Evolutionary conservation across 35 echinoderm and acorn worm genomes (phyloP).

Genomic region (Ophiothrix spiculata): DNA sequence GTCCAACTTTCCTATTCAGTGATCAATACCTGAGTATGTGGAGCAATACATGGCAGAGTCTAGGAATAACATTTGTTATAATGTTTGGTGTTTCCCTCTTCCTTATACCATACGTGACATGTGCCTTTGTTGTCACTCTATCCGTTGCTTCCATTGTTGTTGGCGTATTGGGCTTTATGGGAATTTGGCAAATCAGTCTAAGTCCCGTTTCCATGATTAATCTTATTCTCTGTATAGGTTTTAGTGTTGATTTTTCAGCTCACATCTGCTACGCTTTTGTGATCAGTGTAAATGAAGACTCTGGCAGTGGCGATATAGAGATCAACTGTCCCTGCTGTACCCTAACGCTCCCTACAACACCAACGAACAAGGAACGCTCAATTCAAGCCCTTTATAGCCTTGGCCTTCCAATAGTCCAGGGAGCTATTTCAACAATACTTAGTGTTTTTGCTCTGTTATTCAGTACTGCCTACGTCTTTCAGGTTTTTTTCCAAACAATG

Average conservation of each 20-base stretch:
- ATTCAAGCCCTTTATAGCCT: conserved; percentile 47
- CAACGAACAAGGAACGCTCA: conserved; percentile 40
- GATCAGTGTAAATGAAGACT: conserved; percentile 20
- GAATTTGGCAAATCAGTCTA: conserved; percentile 55
- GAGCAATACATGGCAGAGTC: conserved; percentile 46
- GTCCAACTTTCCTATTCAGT: conserved; percentile 66
- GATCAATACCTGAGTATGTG: conserved; percentile 66
- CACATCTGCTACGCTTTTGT: conserved; percentile 85
- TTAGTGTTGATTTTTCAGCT: conserved; percentile 87
- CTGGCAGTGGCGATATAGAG: neutral
- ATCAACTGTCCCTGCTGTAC: neutral
- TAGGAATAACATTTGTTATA: conserved; percentile 58
- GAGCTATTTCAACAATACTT: conserved; percentile 52
- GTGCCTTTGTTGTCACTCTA: conserved; percentile 58
- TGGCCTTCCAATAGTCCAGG: conserved; percentile 62
- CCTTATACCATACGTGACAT: conserved; percentile 73
- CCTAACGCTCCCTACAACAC: neutral
- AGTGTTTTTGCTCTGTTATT: conserved; percentile 52
- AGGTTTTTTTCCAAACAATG: conserved; percentile 73
- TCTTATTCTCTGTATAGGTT: conserved; percentile 76
- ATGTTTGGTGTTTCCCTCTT: conserved; percentile 76
- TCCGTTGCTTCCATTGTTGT: conserved; percentile 63
- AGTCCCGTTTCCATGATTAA: conserved; percentile 75
- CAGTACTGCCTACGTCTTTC: conserved; percentile 49
- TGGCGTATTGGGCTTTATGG: conserved; percentile 78